A percentile compares a stretch with the other conserved stretches of the same genome.
Conservation (phyloP, 2,797 vertebrate genomes). For the Chanos chanos region DNA sequence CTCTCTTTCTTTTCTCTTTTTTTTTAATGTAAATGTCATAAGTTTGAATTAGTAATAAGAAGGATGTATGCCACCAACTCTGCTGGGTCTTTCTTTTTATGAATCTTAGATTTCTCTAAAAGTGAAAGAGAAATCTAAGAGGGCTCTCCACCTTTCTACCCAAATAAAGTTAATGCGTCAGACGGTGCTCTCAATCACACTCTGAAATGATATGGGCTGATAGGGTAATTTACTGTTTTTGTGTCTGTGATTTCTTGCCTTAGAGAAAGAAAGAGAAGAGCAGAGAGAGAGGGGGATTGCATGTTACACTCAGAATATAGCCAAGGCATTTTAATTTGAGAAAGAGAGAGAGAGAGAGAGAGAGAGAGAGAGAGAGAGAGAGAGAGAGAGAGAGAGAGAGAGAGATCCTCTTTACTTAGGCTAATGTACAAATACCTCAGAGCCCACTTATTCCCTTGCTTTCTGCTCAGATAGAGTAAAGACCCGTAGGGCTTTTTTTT, state of each 20-base stretch:
- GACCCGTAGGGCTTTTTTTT: constrained; percentile 16
- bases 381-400: background rate
- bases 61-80: no score
- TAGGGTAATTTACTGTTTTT: constrained; percentile 10
- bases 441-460: constrained; percentile 45
- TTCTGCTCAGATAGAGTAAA: constrained; percentile 24
- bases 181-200: constrained; percentile 4
- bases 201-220: constrained; percentile 21
- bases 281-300: background rate
- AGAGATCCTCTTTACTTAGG: background rate
- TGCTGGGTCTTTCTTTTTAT: no score
- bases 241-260: constrained; percentile 11
- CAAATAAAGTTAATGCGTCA: background rate
- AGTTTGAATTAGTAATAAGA: background rate
- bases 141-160: no score
- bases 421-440: constrained; percentile 34
- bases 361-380: background rate
- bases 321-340: no score
- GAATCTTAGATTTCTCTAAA: background rate
- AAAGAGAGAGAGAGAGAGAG: background rate
- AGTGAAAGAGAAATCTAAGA: background rate
- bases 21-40: no score
- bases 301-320: constrained; percentile 5
- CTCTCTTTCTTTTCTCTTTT: no score
- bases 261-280: background rate